A percentile compares a stretch with the other conserved stretches of the same genome.
Evolutionary conservation across 2,113 vertebrate species (phyloP).

Genomic region (Pampusana beccarii): DNA sequence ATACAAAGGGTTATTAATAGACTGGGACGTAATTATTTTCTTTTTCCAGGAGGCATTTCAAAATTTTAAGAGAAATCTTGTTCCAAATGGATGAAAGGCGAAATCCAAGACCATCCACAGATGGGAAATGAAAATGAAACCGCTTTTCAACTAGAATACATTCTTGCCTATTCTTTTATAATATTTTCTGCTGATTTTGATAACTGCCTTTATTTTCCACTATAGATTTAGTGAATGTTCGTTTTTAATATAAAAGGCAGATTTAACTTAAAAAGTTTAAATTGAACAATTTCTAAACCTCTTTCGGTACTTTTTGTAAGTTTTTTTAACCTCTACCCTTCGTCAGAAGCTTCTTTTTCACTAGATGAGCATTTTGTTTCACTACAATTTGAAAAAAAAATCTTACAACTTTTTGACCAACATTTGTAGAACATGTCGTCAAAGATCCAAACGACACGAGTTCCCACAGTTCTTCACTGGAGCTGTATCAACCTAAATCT

Average conservation of each 20-base stretch:
- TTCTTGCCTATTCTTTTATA: neutral
- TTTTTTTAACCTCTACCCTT: neutral
- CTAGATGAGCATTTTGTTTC: neutral
- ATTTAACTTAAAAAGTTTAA: neutral
- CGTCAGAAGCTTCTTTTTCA: neutral
- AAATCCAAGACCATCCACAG: neutral
- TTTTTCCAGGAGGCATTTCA: neutral
- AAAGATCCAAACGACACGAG: neutral
- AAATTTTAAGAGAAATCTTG: neutral
- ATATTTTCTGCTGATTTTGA: neutral
- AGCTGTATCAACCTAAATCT: neutral
- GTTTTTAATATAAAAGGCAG: neutral
- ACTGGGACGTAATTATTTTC: neutral
- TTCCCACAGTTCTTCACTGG: neutral
- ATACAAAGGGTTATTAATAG: neutral
- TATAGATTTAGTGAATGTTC: neutral
- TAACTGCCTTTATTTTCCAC: neutral
- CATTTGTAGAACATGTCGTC: neutral
- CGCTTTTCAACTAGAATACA: neutral
- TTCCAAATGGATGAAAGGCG: neutral
- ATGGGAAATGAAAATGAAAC: neutral
- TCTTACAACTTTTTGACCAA: neutral
- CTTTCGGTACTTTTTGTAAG: neutral
- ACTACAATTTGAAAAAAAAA: neutral
- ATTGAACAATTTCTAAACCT: neutral